Evolutionary conservation across 2,888 invertebrate species (phyloP), one percentile per base, ranked within the genome.

Genomic region (Zaprionus lineosus): DNA sequence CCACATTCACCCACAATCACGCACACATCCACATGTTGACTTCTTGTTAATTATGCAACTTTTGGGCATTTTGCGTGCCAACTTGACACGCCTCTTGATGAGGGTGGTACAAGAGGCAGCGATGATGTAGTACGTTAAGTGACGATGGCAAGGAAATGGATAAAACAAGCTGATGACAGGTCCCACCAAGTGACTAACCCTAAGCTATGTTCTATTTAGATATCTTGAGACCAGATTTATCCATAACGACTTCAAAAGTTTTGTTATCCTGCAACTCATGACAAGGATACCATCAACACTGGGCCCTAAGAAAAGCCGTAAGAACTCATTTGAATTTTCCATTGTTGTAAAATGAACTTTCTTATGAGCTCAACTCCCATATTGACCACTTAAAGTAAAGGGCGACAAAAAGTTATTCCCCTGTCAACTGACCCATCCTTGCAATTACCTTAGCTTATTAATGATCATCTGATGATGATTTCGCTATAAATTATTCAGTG

Each of bases 11-110:
- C n/a, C n/a, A n/a, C n/a, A n/a, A n/a, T n/a, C n/a, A n/a, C n/a
- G n/a, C n/a, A n/a, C n/a, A n/a, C n/a, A n/a, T n/a, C 67, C 84
- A 81, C 65, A 60, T 77, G 84, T 64, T 77, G 64, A 55, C 67
- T 66, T 41, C 62, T 29, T 67, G 77, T 84, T 78, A 78, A 78
- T 78, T 76, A 81, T 78, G 74, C 61, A 63, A 69, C 74, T 77
- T 74, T 74, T 52, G 41, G 58, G 15, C 51, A 24, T 37, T 44
- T 53, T 53, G 33, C 36, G 11, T 37, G 44, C 44, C 75, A 50
- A 57, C 56, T 61, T 81, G 63, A 64, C 62, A 33, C 41, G 46
- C 37, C 29, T 36, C 34, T 37, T 63, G 61, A 59, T 59, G 31
- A 53, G 48, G 52, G 26, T 50, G 40, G 14, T n/a, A 28, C n/a